Base-by-base conservation (phyloP, 2,888 invertebrate genomes). In the Drosophila barbarae region DNA sequence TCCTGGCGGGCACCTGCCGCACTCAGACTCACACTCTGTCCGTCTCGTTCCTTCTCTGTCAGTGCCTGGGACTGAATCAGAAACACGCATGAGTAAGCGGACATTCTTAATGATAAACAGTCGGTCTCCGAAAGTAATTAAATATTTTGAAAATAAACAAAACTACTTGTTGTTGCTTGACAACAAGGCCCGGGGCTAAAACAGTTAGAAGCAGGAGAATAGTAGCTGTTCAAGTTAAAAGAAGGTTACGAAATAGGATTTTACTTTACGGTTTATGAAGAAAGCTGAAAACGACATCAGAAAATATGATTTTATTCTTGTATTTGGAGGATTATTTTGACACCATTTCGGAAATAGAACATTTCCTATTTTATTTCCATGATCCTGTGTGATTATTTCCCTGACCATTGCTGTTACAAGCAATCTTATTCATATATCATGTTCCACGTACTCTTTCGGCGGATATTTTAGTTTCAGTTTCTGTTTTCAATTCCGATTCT, bases 121-220 rank as follows among this genome's bases (percentile, higher is more conserved):
- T 36, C 59, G 35, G 23, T 26, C 41, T n/a, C 52, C 59, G 63
- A 78, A 76, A 82, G 79, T 84, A 79, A 79, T 83, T 84, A 79
- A 79, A 79, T 79, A 84, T 79, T 83, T 84, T 51, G 46, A 69
- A 76, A 79, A 82, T 70, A 82, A 83, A 80, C 60, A 76, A 69
- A 58, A 82, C 74, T 76, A 84, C 82, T 78, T 46, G 30, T 46
- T 84, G 77, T 80, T 83, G 84, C 74, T 59, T 52, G 74, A 59
- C 72, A 53, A 55, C 51, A 55, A 26, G 47, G 18, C 41, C 13
- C 5, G 15, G 32, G 32, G 28, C 6, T 8, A 28, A 18, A 32
- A 66, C 51, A 51, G 15, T 44, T 26, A 41, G 3, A 10, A 18
- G 30, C 55, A 55, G 23, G 10, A 15, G 10, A 56, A 54, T 56